Conservation (phyloP, 2,113 vertebrate genomes). For the Chinchilla lanigera region DNA sequence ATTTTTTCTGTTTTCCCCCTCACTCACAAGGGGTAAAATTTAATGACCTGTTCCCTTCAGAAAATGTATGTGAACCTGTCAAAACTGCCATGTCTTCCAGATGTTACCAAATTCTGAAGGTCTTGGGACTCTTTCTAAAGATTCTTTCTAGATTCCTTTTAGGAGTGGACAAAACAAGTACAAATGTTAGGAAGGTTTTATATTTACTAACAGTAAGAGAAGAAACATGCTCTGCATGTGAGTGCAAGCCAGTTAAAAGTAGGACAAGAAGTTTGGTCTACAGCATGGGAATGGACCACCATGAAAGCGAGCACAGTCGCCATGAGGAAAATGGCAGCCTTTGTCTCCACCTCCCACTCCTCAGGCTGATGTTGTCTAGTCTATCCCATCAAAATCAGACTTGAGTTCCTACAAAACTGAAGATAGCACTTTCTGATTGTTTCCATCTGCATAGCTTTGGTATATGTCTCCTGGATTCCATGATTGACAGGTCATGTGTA, state of each 20-base stretch:
- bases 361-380: not conserved
- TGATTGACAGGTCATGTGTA: not conserved
- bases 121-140: not conserved
- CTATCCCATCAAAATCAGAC: not conserved
- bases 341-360: not conserved
- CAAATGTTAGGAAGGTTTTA: not conserved
- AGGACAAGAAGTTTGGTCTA: not conserved
- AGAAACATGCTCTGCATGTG: too few species aligned
- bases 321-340: not conserved
- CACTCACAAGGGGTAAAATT: not conserved
- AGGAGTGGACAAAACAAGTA: not conserved
- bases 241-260: not conserved
- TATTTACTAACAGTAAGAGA: not conserved
- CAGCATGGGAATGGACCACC: not conserved
- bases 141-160: not conserved
- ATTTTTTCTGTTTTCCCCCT: too few species aligned
- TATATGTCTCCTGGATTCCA: not conserved
- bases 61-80: rapidly evolving
- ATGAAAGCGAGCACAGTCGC: not conserved
- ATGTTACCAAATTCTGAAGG: not conserved
- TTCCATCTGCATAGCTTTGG: not conserved
- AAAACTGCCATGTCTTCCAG: not conserved
- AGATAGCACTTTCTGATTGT: not conserved
- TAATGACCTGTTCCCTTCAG: not conserved
- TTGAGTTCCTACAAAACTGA: not conserved